These are phyloP conservation scores for Amiota minor DNA, from an alignment of 2,888 invertebrate genomes.

Conservation along the genomic window DNA sequence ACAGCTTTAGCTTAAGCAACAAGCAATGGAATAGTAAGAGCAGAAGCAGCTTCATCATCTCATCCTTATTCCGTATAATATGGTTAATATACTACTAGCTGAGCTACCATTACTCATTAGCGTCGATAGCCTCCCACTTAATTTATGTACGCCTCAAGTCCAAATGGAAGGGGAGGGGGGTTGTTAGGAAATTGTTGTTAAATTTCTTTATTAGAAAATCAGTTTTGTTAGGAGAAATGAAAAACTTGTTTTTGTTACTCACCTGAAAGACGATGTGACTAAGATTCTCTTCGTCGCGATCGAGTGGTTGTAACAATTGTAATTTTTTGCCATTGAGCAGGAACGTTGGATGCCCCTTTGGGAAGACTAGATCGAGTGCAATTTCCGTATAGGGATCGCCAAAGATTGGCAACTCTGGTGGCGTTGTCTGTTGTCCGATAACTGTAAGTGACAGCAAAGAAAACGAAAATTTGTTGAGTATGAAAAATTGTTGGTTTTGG, in stretches of 20 bases:
- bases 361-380: slow-evolving; percentile 84
- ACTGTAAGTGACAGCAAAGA: slow-evolving; percentile 75
- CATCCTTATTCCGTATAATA: too few relatives aligned
- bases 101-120: slow-evolving; percentile 19
- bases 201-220: slow-evolving; percentile 41
- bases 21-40: not conserved
- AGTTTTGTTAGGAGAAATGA: slow-evolving; percentile 4
- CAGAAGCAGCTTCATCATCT: not conserved
- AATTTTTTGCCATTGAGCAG: slow-evolving; percentile 87
- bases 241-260: slow-evolving; percentile 52
- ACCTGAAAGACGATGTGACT: slow-evolving; percentile 93
- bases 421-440: slow-evolving; percentile 87
- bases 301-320: slow-evolving; percentile 85
- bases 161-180: not conserved
- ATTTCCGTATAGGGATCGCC: slow-evolving; percentile 88
- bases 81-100: too few relatives aligned
- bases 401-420: slow-evolving; percentile 85
- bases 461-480: slow-evolving; percentile 10
- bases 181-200: slow-evolving; percentile 39
- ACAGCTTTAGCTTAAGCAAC: not conserved
- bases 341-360: slow-evolving; percentile 85
- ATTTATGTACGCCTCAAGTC: slow-evolving; percentile 44
- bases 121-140: slow-evolving; percentile 19
- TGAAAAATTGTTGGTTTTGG: not conserved
- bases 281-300: slow-evolving; percentile 88